Base-by-base conservation (phyloP, 1,140 invertebrate species). In the Heliconius hewitsoni region DNA sequence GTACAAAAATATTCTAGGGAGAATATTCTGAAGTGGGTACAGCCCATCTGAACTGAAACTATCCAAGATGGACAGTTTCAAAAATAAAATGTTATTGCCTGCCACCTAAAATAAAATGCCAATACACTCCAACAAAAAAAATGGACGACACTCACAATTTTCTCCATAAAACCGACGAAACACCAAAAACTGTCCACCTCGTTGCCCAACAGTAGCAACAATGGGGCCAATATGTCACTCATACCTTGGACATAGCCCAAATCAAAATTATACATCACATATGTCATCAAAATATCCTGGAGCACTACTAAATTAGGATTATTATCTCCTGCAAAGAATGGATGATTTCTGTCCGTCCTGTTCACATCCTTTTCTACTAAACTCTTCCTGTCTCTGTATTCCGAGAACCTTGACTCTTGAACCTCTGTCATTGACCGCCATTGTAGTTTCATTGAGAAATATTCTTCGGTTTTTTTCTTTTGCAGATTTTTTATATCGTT, bases 231-330 rank as follows among this genome's bases (percentile, higher is more conserved):
- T 71, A 99, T 95, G 95, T 99, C 99, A 88, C 98, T 99, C 99
- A 99, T 99, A 23, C 99, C 98, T 93, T 98, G 98, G 1, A 98
- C 98, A 87, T 98, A 98, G 86, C 98, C 99, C 80, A 99, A 95
- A 95, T 99, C 99, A 95, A 99, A 99, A 95, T 99, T 99, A 91
- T 99, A 99, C 99, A 99, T 99, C n/a, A 98, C 97, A 92, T 99
- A 99, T 0, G 99, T 99, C 98, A 99, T 99, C 2, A 99, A 95
- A 87, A 99, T 98, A 88, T 99, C 98, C 85, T 97, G 96, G 1
- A 99, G 93, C 27, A 97, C 95, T 77, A 96, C 94, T 46, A 99
- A 94, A 95, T 99, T 98, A 13, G 96, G 96, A 95, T 99, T 99
- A 85, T 98, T 96, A 81, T 99, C 98, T 1, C 98, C 98, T 39